These are phyloP conservation scores for Bellardia bayeri DNA, from an alignment of 2,888 invertebrate genomes.

Conservation along the genomic window DNA sequence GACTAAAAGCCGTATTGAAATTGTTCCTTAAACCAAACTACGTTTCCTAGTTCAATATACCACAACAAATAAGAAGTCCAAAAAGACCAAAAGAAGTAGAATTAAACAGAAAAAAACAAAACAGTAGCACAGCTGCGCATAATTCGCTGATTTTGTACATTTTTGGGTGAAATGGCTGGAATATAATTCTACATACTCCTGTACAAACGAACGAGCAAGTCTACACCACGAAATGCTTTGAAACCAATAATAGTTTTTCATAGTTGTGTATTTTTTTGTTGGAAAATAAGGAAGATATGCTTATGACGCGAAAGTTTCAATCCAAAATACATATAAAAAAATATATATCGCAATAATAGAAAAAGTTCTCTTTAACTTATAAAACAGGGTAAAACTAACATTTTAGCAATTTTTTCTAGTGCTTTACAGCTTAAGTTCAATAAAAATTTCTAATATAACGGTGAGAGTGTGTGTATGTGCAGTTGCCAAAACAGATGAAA, in stretches of 20 bases:
- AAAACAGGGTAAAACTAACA: slow-evolving; percentile 61
- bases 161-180: slow-evolving; percentile 71
- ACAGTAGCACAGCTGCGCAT: slow-evolving; percentile 74
- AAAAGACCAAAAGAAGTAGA: slow-evolving; percentile 27
- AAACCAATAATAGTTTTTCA: slow-evolving; percentile 71
- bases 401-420: slow-evolving; percentile 36
- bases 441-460: slow-evolving; percentile 51
- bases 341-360: slow-evolving; percentile 20
- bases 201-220: neutral
- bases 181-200: slow-evolving; percentile 59
- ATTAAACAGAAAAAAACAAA: slow-evolving; percentile 25
- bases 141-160: slow-evolving; percentile 73
- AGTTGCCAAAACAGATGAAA: slow-evolving; percentile 1
- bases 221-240: slow-evolving; percentile 50
- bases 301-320: slow-evolving; percentile 73
- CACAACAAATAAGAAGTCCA: slow-evolving; percentile 21
- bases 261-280: slow-evolving; percentile 59
- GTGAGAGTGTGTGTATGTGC: slow-evolving; percentile 5
- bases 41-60: slow-evolving; percentile 56
- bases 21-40: slow-evolving; percentile 62
- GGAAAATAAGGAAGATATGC: slow-evolving; percentile 67
- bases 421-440: slow-evolving; percentile 54
- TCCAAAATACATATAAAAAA: slow-evolving; percentile 47
- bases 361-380: slow-evolving; percentile 59
- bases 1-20: slow-evolving; percentile 72